Percentiles rank a stretch among this genome's conserved stretches.
These are phyloP conservation scores for Paratrypauchen microcephalus DNA, from an alignment of 2,797 vertebrate species.

Conservation along the genomic window DNA sequence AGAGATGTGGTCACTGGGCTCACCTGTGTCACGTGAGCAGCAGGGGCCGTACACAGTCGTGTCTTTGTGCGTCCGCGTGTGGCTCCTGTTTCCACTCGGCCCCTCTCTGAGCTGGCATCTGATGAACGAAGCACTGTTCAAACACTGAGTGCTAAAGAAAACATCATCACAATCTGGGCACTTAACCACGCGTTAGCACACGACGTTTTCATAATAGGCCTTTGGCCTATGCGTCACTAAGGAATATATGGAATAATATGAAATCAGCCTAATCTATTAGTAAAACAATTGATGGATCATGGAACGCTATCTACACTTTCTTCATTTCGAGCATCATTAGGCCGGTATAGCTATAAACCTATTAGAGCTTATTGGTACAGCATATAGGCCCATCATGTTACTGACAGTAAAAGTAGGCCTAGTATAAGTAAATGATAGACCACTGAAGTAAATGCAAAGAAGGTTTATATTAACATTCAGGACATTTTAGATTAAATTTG, in stretches of 20 bases:
- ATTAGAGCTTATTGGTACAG: too few relatives aligned
- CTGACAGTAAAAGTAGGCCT: too few relatives aligned
- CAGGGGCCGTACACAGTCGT: slow-evolving; percentile 16
- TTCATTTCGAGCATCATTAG: too few relatives aligned
- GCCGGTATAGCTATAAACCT: too few relatives aligned
- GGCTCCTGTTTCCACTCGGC: slow-evolving; percentile 38
- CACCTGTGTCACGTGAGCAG: background rate
- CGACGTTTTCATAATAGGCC: background rate
- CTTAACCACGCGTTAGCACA: slow-evolving; percentile 29
- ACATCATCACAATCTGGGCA: slow-evolving; percentile 58
- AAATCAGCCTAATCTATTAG: background rate
- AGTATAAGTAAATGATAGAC: too few relatives aligned
- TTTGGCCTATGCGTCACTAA: background rate
- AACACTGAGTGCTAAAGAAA: slow-evolving; percentile 60
- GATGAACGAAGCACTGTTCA: slow-evolving; percentile 72
- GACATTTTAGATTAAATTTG: too few relatives aligned
- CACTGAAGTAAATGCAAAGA: too few relatives aligned
- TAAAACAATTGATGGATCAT: too few relatives aligned
- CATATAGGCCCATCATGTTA: too few relatives aligned
- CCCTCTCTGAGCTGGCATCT: slow-evolving; percentile 29
- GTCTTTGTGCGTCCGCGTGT: slow-evolving; percentile 27
- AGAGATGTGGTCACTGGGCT: background rate
- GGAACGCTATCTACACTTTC: too few relatives aligned
- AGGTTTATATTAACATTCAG: too few relatives aligned
- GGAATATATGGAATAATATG: background rate